Percentiles rank a stretch among this genome's conserved stretches.
Evolutionary conservation across 2,888 invertebrate genomes (phyloP).

Genomic region (Sturmia bella): DNA sequence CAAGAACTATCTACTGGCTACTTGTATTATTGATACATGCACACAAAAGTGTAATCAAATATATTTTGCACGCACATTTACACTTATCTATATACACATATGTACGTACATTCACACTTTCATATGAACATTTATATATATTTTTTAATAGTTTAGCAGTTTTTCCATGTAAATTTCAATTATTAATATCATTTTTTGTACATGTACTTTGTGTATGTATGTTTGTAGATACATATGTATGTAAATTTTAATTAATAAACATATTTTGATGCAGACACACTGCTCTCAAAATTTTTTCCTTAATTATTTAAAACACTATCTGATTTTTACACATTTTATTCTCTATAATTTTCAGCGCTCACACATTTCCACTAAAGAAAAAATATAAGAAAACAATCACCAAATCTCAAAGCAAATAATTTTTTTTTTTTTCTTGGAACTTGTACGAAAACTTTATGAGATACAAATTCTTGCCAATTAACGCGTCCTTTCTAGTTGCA

Average conservation of each 20-base stretch:
- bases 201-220: no score
- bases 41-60: no score
- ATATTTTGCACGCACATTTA: conserved; percentile 15
- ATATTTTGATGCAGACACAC: conserved; percentile 4
- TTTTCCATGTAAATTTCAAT: conserved; percentile 14
- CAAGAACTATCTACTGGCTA: conserved; percentile 6
- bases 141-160: no score
- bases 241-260: conserved; percentile 32
- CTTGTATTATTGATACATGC: no score
- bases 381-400: conserved; percentile 19
- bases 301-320: conserved; percentile 20
- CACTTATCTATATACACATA: conserved; percentile 9
- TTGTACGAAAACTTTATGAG: conserved; percentile 11
- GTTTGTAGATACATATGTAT: no score
- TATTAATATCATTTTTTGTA: no score
- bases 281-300: neutral
- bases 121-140: neutral
- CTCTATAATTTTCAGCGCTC: conserved; percentile 7
- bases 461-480: neutral
- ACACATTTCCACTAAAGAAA: neutral
- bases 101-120: conserved; percentile 19
- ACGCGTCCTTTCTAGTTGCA: conserved; percentile 58
- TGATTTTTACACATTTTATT: conserved; percentile 14
- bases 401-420: conserved; percentile 30
- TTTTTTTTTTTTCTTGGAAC: neutral